phyloP scores from a whole-genome alignment of 92 coral and sea anemone genomes.

The Porites cylindrica region DNA sequence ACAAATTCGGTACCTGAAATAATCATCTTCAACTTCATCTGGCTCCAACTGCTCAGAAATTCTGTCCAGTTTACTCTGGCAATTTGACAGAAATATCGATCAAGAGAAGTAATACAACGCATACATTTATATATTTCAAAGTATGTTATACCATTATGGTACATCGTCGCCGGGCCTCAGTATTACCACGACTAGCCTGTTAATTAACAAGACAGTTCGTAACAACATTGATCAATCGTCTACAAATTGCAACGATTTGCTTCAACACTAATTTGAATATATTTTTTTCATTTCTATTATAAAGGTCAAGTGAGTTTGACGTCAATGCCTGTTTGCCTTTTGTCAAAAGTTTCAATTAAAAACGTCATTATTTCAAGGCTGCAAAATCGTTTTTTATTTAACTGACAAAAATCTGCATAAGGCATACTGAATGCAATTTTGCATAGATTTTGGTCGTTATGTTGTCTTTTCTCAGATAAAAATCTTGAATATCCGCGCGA shows the following conservation, averaged over 20 bases:
- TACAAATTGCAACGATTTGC: background rate
- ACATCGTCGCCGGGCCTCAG: background rate
- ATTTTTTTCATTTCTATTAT: background rate
- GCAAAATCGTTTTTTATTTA: background rate
- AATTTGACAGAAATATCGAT: slow-evolving; percentile 11
- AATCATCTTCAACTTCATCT: slow-evolving; percentile 96
- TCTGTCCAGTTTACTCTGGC: slow-evolving; percentile 77
- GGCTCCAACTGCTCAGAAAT: slow-evolving; percentile 87
- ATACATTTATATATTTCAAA: background rate
- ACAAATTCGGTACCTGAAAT: slow-evolving; percentile 76
- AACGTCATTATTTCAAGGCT: background rate
- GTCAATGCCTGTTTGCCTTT: background rate
- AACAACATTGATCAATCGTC: no score
- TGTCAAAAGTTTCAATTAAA: background rate
- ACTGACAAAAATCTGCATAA: background rate
- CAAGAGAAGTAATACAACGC: background rate
- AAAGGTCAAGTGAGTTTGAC: background rate
- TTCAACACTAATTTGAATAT: background rate
- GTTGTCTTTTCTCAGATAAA: no score
- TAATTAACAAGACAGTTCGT: no score
- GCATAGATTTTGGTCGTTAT: background rate
- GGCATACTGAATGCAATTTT: background rate
- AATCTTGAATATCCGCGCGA: no score
- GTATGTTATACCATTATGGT: background rate
- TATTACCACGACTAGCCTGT: no score